phyloP scores from a whole-genome alignment of 2,888 invertebrate species.

The Limnephilus auricula region DNA sequence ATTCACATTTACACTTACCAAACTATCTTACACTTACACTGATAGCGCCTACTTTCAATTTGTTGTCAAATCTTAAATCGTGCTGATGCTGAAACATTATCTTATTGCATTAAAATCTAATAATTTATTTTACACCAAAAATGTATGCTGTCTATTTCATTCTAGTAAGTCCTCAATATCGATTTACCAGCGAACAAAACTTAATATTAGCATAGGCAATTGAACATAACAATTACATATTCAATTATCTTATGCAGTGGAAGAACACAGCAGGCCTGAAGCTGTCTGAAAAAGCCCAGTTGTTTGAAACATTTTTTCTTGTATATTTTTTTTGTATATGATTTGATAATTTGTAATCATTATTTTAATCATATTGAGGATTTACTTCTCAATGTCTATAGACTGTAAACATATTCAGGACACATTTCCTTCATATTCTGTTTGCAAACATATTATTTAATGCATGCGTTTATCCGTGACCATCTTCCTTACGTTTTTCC shows the following conservation, averaged over 20 bases:
- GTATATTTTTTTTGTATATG: background rate
- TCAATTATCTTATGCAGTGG: background rate
- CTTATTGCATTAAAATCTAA: background rate
- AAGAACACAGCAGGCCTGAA: background rate
- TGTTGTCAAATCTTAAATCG: background rate
- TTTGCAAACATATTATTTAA: background rate
- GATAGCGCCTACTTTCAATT: background rate
- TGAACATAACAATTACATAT: background rate
- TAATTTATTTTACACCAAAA: background rate
- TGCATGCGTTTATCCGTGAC: background rate
- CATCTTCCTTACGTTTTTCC: background rate
- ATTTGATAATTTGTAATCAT: background rate
- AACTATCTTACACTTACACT: background rate
- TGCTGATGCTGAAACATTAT: background rate
- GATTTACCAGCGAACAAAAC: background rate
- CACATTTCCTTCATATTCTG: background rate
- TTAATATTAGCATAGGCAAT: background rate
- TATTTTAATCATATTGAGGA: background rate
- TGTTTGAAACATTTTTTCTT: background rate
- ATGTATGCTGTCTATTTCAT: background rate
- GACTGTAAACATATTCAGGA: background rate
- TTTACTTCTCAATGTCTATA: background rate
- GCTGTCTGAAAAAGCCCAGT: background rate
- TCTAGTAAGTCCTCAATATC: background rate
- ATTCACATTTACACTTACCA: no score